Percentiles rank a stretch among this genome's conserved stretches.
phyloP scores from a whole-genome alignment of 2,888 invertebrate genomes.

The Cistogaster globosa region DNA sequence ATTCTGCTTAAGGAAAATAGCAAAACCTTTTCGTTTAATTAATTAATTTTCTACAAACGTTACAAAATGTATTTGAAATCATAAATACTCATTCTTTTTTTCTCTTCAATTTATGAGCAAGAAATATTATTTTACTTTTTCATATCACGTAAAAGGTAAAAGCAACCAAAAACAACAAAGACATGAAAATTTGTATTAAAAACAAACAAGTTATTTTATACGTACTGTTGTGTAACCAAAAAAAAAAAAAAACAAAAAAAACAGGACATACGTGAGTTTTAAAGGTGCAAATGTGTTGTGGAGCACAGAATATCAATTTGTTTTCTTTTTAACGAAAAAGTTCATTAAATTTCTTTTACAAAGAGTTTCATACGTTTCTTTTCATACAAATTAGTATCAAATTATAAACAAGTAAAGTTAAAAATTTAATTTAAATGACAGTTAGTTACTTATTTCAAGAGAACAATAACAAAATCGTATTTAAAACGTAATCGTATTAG shows the following conservation, averaged over 20 bases:
- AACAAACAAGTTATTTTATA: constrained; percentile 10
- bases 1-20: too few relatives aligned
- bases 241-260: constrained; percentile 39
- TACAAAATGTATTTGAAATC: constrained; percentile 21
- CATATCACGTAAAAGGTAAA: constrained; percentile 49
- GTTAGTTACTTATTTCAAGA: neutral
- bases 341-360: constrained; percentile 55
- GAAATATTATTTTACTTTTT: constrained; percentile 47
- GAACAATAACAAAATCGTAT: neutral
- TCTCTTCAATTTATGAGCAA: neutral
- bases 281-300: constrained; percentile 62
- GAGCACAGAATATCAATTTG: constrained; percentile 59
- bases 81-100: neutral
- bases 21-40: constrained; percentile 7
- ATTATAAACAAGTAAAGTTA: constrained; percentile 1
- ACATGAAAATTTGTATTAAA: constrained; percentile 37
- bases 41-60: constrained; percentile 11
- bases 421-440: constrained; percentile 12
- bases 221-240: neutral
- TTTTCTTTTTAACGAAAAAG: constrained; percentile 43
- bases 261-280: constrained; percentile 65
- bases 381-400: neutral
- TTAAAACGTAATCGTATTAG: neutral
- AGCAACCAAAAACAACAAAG: constrained; percentile 39
- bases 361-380: constrained; percentile 7